A percentile compares a stretch with the other conserved stretches of the same genome.
phyloP scores from a whole-genome alignment of 2,113 vertebrate species.

The Tachysurus vachellii region DNA sequence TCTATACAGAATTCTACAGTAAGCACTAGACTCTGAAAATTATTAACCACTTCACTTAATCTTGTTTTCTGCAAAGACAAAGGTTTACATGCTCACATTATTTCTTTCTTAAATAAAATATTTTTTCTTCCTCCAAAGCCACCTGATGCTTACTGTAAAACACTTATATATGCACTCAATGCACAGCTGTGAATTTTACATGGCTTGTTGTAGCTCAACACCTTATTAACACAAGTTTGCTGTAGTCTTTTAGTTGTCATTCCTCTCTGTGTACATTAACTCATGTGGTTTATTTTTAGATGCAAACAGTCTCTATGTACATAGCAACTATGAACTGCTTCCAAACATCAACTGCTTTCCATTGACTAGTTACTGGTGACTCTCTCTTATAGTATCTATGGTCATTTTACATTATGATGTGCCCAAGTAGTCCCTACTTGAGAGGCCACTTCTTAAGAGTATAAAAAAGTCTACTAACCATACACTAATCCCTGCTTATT shows the following conservation, averaged over 20 bases:
- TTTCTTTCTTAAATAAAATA: background rate
- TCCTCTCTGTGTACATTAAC: constrained; percentile 40
- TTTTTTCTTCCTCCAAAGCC: background rate
- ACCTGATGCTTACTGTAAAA: background rate
- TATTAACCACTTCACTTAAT: background rate
- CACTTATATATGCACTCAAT: background rate
- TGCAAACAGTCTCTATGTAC: constrained; percentile 50
- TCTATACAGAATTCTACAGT: background rate
- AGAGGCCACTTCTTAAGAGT: constrained; percentile 50
- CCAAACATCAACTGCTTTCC: background rate
- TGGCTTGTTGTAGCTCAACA: background rate
- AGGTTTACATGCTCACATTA: background rate
- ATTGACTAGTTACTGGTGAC: constrained; percentile 45
- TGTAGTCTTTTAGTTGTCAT: background rate
- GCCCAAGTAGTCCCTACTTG: constrained; percentile 50
- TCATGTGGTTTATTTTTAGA: constrained; percentile 18
- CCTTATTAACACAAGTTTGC: background rate
- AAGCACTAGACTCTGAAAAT: background rate
- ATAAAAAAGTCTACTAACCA: constrained; percentile 50
- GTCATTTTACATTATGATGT: constrained; percentile 45
- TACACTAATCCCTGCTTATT: constrained; percentile 26
- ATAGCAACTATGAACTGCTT: constrained; percentile 55
- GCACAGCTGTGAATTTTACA: background rate
- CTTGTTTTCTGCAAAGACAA: background rate
- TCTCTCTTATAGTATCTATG: constrained; percentile 44